phyloP scores from a whole-genome alignment of 2,113 vertebrate species.

The Strigops habroptila region DNA sequence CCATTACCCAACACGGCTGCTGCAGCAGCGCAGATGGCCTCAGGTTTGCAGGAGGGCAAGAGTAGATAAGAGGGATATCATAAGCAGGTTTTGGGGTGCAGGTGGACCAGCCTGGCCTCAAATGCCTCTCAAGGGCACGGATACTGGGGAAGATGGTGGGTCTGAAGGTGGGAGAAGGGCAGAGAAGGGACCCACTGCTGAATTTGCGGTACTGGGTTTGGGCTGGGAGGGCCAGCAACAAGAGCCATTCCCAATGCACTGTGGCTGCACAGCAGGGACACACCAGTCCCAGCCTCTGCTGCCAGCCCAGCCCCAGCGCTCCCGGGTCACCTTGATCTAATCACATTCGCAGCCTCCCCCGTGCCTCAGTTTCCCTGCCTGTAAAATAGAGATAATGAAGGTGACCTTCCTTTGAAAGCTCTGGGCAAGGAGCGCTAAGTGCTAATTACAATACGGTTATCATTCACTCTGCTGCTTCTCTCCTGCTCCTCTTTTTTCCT shows the following conservation, averaged over 20 bases:
- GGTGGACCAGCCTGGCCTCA: not conserved
- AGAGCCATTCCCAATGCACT: not conserved
- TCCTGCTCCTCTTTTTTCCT: not conserved
- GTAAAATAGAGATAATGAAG: constrained; percentile 26
- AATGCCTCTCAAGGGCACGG: not conserved
- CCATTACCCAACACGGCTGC: not conserved
- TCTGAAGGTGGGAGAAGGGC: not conserved
- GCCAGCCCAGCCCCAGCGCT: not conserved
- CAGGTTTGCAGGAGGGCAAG: not conserved
- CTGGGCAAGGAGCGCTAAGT: fast-evolving
- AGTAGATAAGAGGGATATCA: not conserved
- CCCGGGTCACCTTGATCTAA: not conserved
- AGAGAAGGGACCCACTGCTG: not conserved
- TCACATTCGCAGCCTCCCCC: fast-evolving
- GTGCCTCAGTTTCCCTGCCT: not conserved
- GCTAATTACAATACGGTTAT: constrained; percentile 1
- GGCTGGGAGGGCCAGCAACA: fast-evolving
- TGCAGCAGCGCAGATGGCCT: not conserved
- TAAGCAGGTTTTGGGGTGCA: not conserved
- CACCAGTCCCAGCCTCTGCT: fast-evolving
- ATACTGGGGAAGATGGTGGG: not conserved
- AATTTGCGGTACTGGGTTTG: not conserved
- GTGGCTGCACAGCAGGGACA: fast-evolving
- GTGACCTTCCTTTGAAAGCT: constrained; percentile 1
- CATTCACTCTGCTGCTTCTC: not conserved